Evolutionary conservation across 2,888 invertebrate genomes (phyloP).

Genomic region (Drosophila borealis): DNA sequence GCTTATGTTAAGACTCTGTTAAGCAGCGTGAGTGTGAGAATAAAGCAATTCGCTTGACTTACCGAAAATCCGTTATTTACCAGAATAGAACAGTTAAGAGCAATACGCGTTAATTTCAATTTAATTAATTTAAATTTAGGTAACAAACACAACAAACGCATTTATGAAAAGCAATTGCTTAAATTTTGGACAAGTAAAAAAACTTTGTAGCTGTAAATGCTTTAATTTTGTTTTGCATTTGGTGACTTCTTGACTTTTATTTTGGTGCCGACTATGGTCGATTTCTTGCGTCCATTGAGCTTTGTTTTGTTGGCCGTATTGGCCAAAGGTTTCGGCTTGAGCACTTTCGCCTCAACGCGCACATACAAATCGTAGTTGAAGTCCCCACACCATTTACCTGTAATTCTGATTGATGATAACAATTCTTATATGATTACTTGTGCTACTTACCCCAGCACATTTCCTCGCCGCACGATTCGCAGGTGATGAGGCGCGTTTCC

Average conservation of each 20-base stretch:
- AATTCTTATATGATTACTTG: not conserved
- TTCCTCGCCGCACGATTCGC: slow-evolving; percentile 93
- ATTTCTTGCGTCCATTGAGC: slow-evolving; percentile 80
- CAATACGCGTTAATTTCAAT: no score
- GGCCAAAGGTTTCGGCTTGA: slow-evolving; percentile 78
- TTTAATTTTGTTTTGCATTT: slow-evolving; percentile 44
- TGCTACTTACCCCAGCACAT: slow-evolving; percentile 89
- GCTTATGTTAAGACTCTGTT: no score
- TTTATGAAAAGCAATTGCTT: not conserved
- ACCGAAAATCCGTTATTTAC: no score
- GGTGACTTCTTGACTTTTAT: slow-evolving; percentile 76
- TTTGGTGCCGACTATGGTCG: slow-evolving; percentile 66
- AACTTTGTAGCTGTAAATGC: not conserved
- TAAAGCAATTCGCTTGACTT: no score
- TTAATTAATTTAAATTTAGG: no score
- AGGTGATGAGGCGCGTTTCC: slow-evolving; percentile 91
- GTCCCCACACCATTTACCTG: slow-evolving; percentile 83
- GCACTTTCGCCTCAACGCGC: slow-evolving; percentile 82
- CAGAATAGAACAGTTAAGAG: no score
- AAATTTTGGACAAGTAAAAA: no score
- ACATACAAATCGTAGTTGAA: slow-evolving; percentile 85
- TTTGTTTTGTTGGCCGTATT: slow-evolving; percentile 75
- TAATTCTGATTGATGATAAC: slow-evolving; percentile 5
- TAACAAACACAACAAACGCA: no score
- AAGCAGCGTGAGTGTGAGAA: no score